Conservation (phyloP, 2,797 vertebrate genomes). For the Poecilia picta region DNA sequence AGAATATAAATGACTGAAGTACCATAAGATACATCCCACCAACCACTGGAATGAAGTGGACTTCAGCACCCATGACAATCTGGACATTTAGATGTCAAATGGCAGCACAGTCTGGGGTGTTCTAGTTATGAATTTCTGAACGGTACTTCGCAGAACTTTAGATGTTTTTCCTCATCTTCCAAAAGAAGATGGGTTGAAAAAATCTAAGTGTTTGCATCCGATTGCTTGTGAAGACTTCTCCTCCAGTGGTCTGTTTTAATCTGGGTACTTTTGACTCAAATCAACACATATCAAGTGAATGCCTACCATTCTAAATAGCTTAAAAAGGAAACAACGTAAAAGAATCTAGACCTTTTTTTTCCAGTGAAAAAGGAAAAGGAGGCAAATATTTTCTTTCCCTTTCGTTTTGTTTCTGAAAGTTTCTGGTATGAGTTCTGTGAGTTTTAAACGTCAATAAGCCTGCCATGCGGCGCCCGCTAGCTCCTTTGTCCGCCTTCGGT, state of each 20-base stretch:
- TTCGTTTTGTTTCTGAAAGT: conserved; percentile 56
- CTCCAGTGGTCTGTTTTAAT: conserved; percentile 51
- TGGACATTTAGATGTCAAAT: conserved; percentile 62
- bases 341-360: conserved; percentile 68
- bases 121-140: conserved; percentile 23
- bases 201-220: conserved; percentile 20
- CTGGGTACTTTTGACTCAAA: conserved; percentile 67
- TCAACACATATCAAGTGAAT: conserved; percentile 85
- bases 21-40: conserved; percentile 51
- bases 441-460: conserved; percentile 58
- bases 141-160: conserved; percentile 17
- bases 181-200: conserved; percentile 4
- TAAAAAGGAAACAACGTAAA: conserved; percentile 61
- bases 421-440: conserved; percentile 74
- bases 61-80: conserved; percentile 45
- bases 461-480: conserved; percentile 54
- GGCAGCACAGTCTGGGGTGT: conserved; percentile 42
- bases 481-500: conserved; percentile 69
- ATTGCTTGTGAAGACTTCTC: conserved; percentile 32
- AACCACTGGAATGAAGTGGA: conserved; percentile 54
- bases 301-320: conserved; percentile 65
- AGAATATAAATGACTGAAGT: conserved; percentile 62
- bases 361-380: conserved; percentile 37
- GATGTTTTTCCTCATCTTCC: conserved; percentile 22
- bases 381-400: conserved; percentile 61